Conservation (phyloP, 2,113 vertebrate species). For the Recurvirostra avosetta region DNA sequence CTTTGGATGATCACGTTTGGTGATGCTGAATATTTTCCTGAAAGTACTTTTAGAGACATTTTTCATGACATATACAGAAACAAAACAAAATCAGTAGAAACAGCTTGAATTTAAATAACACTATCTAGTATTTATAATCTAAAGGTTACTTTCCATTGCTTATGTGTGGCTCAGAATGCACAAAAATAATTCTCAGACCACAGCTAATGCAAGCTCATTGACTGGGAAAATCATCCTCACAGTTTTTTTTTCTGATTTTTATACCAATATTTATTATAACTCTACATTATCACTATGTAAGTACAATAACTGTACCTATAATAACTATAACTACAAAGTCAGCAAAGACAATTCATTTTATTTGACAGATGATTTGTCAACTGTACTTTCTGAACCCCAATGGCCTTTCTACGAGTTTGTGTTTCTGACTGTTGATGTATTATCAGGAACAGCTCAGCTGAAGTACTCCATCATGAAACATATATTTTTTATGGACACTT, state of each 20-base stretch:
- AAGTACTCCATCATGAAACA: background rate
- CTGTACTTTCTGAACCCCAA: background rate
- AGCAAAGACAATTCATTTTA: background rate
- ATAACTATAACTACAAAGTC: background rate
- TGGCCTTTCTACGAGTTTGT: background rate
- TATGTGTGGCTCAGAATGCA: background rate
- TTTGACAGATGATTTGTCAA: conserved; percentile 5
- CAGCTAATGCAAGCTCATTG: background rate
- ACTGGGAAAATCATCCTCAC: background rate
- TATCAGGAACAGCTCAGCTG: background rate
- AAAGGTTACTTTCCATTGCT: conserved; percentile 25
- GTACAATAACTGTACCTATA: background rate
- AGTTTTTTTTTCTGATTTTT: background rate
- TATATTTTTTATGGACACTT: background rate
- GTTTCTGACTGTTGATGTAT: background rate
- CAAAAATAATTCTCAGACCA: conserved; percentile 12
- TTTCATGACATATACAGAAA: background rate
- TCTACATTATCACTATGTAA: background rate
- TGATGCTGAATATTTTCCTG: background rate
- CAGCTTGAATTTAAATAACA: conserved; percentile 31
- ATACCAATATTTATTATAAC: background rate
- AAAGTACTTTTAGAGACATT: background rate
- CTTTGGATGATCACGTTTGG: background rate
- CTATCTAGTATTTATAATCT: background rate
- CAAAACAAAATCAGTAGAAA: conserved; percentile 17